Base-by-base conservation (phyloP, 1,140 invertebrate species). In the Arion vulgaris region DNA sequence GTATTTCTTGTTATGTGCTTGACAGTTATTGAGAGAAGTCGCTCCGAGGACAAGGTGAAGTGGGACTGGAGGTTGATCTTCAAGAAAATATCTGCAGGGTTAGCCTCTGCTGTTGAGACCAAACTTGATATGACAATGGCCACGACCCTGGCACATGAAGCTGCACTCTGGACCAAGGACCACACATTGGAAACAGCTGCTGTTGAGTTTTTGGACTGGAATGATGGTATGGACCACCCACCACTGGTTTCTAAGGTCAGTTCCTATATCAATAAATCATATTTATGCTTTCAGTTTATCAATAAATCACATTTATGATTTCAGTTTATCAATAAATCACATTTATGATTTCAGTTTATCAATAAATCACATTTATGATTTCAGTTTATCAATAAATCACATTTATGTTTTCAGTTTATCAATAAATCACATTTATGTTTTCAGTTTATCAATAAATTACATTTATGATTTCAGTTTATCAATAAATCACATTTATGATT, bases 31-130 rank as follows among this genome's bases (percentile, higher is more conserved):
- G 90, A 91, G 78, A 90, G 89, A 79, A 87, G 86, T 28, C 84
- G 86, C 53, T 66, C 82, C 4, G 90, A 91, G 77, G 90, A 91
- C 45, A 87, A 84, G 68, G 77, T 90, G 19, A 69, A 80, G 41
- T 91, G 91, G 91, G 87, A 91, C 73, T 91, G 91, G 91, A 89
- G 87, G 78, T 69, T 88, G 62, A 88, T 89, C 78, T 91, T 91
- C 80, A 89, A 89, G 82, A 89, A 89, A 72, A 83, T 91, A 36
- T 81, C 85, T 2, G 79, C 84, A 1, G 88, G 90, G 17, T 72
- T 91, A 34, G 85, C 89, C 0, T 80, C 85, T 45, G 87, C 81
- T 69, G 75, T 91, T 28, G 89, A 90, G 57, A 76, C 83, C 19
- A 83, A 83, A 68, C 86, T 91, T 39, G 82, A 87, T 26, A 80